Evolutionary conservation across 2,113 vertebrate genomes (phyloP), one percentile per base, ranked within the genome.

Genomic region (Cynoglossus semilaevis): DNA sequence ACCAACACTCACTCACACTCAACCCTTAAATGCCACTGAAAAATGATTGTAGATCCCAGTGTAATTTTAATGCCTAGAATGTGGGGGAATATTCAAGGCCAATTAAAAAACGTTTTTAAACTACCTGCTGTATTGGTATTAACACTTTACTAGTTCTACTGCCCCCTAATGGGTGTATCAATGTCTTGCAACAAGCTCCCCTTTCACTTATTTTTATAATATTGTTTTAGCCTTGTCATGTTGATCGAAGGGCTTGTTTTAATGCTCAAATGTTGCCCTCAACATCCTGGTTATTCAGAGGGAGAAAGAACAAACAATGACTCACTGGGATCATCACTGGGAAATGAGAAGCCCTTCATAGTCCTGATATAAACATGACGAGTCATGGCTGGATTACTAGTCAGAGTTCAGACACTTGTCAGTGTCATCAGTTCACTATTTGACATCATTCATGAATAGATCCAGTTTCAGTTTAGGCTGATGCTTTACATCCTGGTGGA

Each of bases 321-420:
- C 12, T 41, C 38, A 11, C 10, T n/a, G 0, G 15, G n/a, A 59
- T 37, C 16, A 10, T 46, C 15, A 2, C 15, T 18, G 40, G 48
- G 51, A 42, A 61, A 58, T 37, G 37, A 59, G 37, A 63, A 35
- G 17, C 22, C 35, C 16, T 1, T 52, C 50, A 55, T 45, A 44
- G 35, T 17, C 49, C 0, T 36, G 19, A 77, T 63, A 47, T 63
- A 58, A 58, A 1, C 19, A 40, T 40, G 59, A 63, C 9, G 66
- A 73, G 64, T 83, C 74, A 41, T 41, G 38, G 8, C 59, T 34
- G 53, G 17, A 16, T 52, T 43, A 57, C 15, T 55, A 37, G 63
- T 58, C 58, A 57, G n/a, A 29, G 60, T 19, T 44, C 58, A 51
- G 40, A 16, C 45, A 16, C 53, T 44, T 61, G 8, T 36, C 7